Conservation (phyloP, 2,113 vertebrate species). For the Ondatra zibethicus region DNA sequence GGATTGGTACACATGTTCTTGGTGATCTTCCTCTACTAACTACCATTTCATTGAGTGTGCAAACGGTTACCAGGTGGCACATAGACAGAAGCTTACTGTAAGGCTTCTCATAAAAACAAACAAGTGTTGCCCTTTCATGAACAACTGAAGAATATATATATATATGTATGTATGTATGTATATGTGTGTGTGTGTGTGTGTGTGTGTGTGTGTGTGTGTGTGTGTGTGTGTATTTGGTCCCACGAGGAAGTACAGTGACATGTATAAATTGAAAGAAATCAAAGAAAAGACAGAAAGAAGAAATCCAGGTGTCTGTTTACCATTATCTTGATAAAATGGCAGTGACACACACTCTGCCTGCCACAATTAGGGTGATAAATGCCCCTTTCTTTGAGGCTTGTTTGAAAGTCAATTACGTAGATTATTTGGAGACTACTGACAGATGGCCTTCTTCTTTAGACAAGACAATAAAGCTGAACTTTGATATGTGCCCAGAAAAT, state of each 20-base stretch:
- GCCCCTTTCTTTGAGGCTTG: constrained; percentile 86
- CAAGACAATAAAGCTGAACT: constrained; percentile 88
- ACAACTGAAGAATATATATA: not conserved
- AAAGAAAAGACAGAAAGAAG: constrained; percentile 76
- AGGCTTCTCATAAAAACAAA: constrained; percentile 7
- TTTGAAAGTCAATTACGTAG: constrained; percentile 91
- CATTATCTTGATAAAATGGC: constrained; percentile 86
- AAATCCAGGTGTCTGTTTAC: constrained; percentile 76
- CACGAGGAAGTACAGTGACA: not conserved
- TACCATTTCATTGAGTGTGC: not conserved
- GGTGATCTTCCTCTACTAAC: not conserved
- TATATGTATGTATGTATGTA: too few relatives aligned
- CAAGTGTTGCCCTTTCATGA: not conserved
- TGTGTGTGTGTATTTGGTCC: not conserved
- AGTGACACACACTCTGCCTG: constrained; percentile 83
- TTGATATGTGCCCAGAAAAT: constrained; percentile 86
- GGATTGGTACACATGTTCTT: not conserved
- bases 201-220: too few relatives aligned
- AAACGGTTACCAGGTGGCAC: not conserved
- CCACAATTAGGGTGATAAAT: constrained; percentile 90
- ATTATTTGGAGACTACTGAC: constrained; percentile 90
- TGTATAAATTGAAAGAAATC: constrained; percentile 73
- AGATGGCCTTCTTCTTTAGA: constrained; percentile 88
- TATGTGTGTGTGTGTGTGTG: too few relatives aligned
- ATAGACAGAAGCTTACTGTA: not conserved